Percentiles rank a stretch among this genome's conserved stretches.
Conservation (phyloP, 2,888 invertebrate species). For the Tortrix viridana region DNA sequence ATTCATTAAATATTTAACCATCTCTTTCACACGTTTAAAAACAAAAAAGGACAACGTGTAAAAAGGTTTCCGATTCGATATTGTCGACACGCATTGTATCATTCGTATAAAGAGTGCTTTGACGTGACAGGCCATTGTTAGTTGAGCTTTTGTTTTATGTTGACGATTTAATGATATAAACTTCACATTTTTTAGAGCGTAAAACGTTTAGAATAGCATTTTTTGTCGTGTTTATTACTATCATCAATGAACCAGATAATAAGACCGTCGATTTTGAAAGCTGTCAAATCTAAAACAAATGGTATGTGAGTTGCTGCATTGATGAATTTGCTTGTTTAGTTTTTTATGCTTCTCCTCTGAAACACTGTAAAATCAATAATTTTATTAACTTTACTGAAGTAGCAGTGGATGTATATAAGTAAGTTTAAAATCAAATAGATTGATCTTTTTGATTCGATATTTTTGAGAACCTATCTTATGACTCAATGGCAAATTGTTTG, state of each 20-base stretch:
- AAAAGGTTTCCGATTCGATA: background rate
- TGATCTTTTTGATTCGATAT: too few relatives aligned
- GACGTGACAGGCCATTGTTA: constrained; percentile 15
- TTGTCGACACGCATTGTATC: constrained; percentile 3
- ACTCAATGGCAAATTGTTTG: background rate
- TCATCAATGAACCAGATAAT: too few relatives aligned
- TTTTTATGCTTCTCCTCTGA: too few relatives aligned
- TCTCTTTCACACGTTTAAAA: background rate
- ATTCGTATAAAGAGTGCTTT: constrained; percentile 6
- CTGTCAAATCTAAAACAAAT: too few relatives aligned
- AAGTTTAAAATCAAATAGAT: too few relatives aligned
- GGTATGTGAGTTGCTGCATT: too few relatives aligned
- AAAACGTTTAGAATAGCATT: background rate
- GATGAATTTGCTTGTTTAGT: too few relatives aligned
- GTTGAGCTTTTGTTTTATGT: constrained; percentile 9
- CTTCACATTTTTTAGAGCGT: background rate
- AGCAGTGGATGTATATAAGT: too few relatives aligned
- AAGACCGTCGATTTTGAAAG: too few relatives aligned
- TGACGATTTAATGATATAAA: constrained; percentile 1
- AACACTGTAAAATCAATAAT: too few relatives aligned
- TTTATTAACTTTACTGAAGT: too few relatives aligned
- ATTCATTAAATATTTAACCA: constrained; percentile 2
- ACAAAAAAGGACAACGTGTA: constrained; percentile 4
- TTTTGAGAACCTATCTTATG: background rate
- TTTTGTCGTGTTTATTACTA: background rate